phyloP scores from a whole-genome alignment of 2,888 invertebrate species.

The Catocala fraxini region DNA sequence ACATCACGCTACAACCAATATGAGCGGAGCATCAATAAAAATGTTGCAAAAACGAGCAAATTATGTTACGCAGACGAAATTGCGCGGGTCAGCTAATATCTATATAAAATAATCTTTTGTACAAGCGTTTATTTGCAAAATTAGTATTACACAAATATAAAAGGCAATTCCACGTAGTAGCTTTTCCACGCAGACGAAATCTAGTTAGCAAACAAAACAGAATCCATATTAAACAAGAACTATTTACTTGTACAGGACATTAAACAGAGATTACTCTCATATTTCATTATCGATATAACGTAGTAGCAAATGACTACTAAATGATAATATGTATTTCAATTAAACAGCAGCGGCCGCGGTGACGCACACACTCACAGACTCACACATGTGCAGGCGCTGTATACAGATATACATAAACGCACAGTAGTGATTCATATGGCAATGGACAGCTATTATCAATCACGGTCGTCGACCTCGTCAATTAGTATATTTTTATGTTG shows the following conservation, averaged over 20 bases:
- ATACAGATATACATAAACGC: slow-evolving; percentile 8
- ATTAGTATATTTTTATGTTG: slow-evolving; percentile 43
- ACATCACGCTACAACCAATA: too few species aligned
- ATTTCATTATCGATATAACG: slow-evolving; percentile 27
- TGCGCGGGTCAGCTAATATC: too few species aligned
- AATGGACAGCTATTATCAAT: slow-evolving; percentile 49
- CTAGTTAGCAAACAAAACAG: too few species aligned
- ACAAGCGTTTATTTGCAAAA: too few species aligned
- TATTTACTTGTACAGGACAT: slow-evolving; percentile 18
- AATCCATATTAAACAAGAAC: slow-evolving; percentile 1
- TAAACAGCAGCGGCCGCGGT: slow-evolving; percentile 37
- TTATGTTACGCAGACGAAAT: too few species aligned
- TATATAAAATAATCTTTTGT: too few species aligned
- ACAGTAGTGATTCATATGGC: slow-evolving; percentile 45
- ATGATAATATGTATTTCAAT: slow-evolving; percentile 53
- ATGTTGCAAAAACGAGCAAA: too few species aligned
- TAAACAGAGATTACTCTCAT: slow-evolving; percentile 25
- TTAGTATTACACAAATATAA: too few species aligned
- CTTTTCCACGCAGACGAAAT: too few species aligned
- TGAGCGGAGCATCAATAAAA: too few species aligned
- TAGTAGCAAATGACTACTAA: slow-evolving; percentile 41
- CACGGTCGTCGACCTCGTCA: slow-evolving; percentile 46
- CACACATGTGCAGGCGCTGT: neutral
- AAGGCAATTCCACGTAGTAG: too few species aligned
- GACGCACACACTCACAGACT: slow-evolving; percentile 10